Base-by-base conservation (phyloP, 1,140 invertebrate species). In the Dreissena polymorpha region DNA sequence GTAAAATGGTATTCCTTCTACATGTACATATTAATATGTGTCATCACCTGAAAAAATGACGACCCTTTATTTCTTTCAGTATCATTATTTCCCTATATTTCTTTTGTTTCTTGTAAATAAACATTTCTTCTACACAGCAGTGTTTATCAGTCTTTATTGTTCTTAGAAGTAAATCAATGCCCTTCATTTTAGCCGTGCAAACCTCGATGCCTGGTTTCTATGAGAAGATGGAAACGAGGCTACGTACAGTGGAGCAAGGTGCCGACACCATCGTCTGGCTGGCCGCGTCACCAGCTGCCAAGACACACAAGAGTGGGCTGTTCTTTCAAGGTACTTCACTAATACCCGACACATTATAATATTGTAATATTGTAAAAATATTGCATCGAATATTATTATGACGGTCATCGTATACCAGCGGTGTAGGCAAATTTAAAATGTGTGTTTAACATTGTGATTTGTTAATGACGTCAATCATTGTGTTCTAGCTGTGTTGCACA, bases 181-280 rank as follows among this genome's bases (percentile, higher is more conserved):
- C 3, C 57, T 60, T 3, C 57, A 60, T 60, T 86, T 27, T 71
- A 92, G 94, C 92, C 79, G 92, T 94, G 23, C 85, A 90, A 67
- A 87, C 86, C 23, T 90, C 94, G 16, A 93, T 94, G 90, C 94
- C 94, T 0, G 90, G 91, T 57, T 94, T 94, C 85, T 92, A 94
- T 86, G 89, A 90, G 29, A 92, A 92, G 86, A 94, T 94, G 92
- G 92, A 94, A 86, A 89, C 91, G 29, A 87, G 88, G 53, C 88
- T 94, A 68, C 80, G 94, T 14, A 93, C 93, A 8, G 84, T 93
- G 14, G 91, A 92, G 29, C 89, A 94, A 88, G 94, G 94, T 0
- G 93, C 93, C n/a, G 94, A 94, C 85, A 94, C 94, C 13, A 86
- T 93, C 1, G 80, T 94, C 0, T 94, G 94, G 94, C 85, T 94